These are phyloP conservation scores for Datnioides undecimradiatus DNA, from an alignment of 2,113 vertebrate species.

Conservation along the genomic window DNA sequence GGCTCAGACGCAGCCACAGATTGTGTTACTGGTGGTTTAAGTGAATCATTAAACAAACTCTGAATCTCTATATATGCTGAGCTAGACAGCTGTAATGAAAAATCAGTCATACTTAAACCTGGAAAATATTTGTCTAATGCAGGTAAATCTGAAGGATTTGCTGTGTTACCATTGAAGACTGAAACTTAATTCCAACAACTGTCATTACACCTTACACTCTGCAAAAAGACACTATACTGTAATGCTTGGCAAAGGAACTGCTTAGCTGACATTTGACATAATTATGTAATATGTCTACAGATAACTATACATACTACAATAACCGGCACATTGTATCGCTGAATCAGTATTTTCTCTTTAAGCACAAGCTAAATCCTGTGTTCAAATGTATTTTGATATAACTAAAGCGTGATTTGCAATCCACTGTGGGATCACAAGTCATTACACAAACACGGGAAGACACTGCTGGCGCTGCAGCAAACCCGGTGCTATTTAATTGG, in stretches of 20 bases:
- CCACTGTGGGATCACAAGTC: conserved; percentile 31
- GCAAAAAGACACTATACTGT: not conserved
- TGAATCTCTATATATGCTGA: conserved; percentile 51
- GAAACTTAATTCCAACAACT: not conserved
- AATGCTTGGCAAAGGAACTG: conserved; percentile 1
- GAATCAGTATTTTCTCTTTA: not conserved
- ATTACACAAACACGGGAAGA: conserved; percentile 41
- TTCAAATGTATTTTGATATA: not conserved
- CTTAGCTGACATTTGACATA: conserved; percentile 20
- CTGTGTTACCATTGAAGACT: not conserved
- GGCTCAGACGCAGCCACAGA: conserved; percentile 72
- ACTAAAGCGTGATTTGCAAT: conserved; percentile 5
- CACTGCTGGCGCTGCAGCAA: conserved; percentile 62
- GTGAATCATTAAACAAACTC: conserved; percentile 78
- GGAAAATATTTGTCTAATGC: not conserved
- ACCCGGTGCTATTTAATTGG: conserved; percentile 77
- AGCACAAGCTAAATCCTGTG: not conserved
- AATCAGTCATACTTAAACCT: not conserved
- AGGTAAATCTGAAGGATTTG: not conserved
- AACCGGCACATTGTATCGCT: not conserved
- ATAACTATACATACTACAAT: conserved; percentile 10
- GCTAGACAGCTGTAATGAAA: conserved; percentile 16
- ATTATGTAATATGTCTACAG: conserved; percentile 44
- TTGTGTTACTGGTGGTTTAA: conserved; percentile 71
- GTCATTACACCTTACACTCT: not conserved